phyloP scores from a whole-genome alignment of 2,113 vertebrate species.

The Oryctolagus cuniculus region mOryCun1.1 NC_091432.1:77935001-77935500 shows the following conservation, averaged over 20 bases:
- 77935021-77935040: background rate
- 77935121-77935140: background rate
- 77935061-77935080: conserved; percentile 28
- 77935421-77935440: background rate
- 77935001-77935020: no score
- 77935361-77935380: background rate
- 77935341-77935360: background rate
- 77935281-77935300: background rate
- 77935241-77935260: background rate
- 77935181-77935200: background rate
- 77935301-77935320: background rate
- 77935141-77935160: no score
- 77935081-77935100: background rate
- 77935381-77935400: background rate
- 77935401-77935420: background rate
- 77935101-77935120: background rate
- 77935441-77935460: background rate
- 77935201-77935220: no score
- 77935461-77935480: background rate
- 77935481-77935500: background rate
- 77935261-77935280: background rate
- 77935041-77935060: background rate
- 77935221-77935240: background rate
- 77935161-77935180: background rate
- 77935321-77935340: background rate